Evolutionary conservation across 2,888 invertebrate species (phyloP).

Genomic region (Machimus atricapillus): DNA sequence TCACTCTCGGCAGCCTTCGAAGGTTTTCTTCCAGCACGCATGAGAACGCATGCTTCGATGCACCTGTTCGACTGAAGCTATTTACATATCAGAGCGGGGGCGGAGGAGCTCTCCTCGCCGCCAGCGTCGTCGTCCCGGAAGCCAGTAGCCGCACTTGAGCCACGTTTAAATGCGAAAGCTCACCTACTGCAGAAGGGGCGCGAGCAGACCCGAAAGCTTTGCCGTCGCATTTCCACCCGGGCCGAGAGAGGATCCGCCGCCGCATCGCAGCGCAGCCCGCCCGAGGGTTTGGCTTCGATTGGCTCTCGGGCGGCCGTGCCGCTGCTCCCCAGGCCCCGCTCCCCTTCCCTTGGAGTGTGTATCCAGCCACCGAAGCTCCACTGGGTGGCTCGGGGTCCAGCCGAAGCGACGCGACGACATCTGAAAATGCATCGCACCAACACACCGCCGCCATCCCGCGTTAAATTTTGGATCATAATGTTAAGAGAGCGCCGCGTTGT

Average conservation of each 20-base stretch:
- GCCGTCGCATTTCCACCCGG: neutral
- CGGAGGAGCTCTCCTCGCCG: neutral
- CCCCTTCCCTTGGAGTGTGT: too few relatives aligned
- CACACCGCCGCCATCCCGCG: neutral
- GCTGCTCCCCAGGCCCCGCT: neutral
- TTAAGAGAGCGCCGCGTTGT: neutral
- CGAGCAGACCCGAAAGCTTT: neutral
- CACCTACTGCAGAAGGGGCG: neutral
- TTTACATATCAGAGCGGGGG: neutral
- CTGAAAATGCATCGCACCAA: neutral
- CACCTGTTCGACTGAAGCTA: neutral
- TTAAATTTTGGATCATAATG: too few relatives aligned
- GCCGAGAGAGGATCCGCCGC: constrained; percentile 5
- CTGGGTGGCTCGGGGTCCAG: neutral
- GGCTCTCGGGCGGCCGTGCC: neutral
- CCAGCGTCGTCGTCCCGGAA: too few relatives aligned
- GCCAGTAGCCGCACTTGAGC: too few relatives aligned
- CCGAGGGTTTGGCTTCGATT: constrained; percentile 8
- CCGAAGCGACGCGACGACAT: neutral
- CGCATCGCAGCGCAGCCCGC: neutral
- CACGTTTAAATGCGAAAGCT: too few relatives aligned
- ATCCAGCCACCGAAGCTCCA: neutral
- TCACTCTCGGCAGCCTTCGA: neutral
- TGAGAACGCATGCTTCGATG: neutral
- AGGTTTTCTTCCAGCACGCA: neutral